These are phyloP conservation scores for Nicator chloris DNA, from an alignment of 2,113 vertebrate genomes.

Conservation along the genomic window DNA sequence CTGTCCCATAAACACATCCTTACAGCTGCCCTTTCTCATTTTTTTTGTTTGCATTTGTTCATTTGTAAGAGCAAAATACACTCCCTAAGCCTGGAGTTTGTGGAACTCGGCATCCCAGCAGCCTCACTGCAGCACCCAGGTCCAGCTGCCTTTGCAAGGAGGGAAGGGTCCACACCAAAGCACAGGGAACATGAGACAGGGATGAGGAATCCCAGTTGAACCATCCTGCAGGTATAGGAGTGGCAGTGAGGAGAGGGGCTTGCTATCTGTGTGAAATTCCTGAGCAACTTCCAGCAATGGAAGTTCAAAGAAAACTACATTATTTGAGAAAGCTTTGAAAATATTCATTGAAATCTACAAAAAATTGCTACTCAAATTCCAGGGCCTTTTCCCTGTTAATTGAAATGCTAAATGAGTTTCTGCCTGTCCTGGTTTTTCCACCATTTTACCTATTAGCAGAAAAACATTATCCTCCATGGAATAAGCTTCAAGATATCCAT, in stretches of 20 bases:
- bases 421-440: slow-evolving; percentile 41
- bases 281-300: slow-evolving; percentile 8
- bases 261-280: not conserved
- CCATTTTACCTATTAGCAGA: slow-evolving; percentile 24
- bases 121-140: not conserved
- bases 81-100: not conserved
- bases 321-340: slow-evolving; percentile 57
- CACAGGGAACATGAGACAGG: not conserved
- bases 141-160: not conserved
- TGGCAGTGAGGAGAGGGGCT: not conserved
- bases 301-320: slow-evolving; percentile 34
- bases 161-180: not conserved
- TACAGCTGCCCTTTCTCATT: not conserved
- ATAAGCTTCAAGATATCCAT: slow-evolving; percentile 38
- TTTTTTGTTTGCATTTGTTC: not conserved
- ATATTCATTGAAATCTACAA: slow-evolving; percentile 19
- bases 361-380: not conserved
- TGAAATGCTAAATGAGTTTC: slow-evolving; percentile 39
- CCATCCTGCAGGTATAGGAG: not conserved
- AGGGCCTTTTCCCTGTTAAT: slow-evolving; percentile 18
- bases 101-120: not conserved
- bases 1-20: not conserved
- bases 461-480: slow-evolving; percentile 40
- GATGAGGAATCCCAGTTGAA: not conserved
- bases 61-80: not conserved